A percentile compares a stretch with the other conserved stretches of the same genome.
Evolutionary conservation across 2,113 vertebrate species (phyloP).

Genomic region (Cercocebus atys): DNA sequence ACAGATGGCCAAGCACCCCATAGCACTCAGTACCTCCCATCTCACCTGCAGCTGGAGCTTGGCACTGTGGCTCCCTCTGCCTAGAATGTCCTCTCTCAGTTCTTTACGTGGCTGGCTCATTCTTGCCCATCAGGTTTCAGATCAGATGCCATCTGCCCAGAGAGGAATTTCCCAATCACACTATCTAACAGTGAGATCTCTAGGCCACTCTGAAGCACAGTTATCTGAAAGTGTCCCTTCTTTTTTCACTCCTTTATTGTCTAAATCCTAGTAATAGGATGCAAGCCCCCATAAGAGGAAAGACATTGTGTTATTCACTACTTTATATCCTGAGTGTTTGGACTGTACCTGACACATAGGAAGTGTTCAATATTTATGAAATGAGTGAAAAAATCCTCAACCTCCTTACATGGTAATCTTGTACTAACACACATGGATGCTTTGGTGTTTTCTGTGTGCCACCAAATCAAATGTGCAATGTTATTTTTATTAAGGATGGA

Average conservation of each 20-base stretch:
- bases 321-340: background rate
- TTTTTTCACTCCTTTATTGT: background rate
- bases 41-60: background rate
- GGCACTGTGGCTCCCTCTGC: background rate
- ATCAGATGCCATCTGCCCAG: background rate
- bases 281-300: background rate
- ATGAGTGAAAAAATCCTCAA: background rate
- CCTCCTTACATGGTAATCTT: background rate
- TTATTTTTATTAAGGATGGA: background rate
- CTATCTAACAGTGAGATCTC: background rate
- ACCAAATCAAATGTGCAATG: background rate
- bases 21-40: background rate
- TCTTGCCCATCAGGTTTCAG: background rate
- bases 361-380: background rate
- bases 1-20: fast-evolving
- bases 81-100: background rate
- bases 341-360: background rate
- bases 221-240: background rate
- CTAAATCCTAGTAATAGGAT: background rate
- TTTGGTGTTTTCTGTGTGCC: background rate
- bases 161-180: background rate
- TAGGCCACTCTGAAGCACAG: background rate
- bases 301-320: background rate
- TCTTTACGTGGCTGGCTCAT: background rate
- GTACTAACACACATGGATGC: background rate